These are phyloP conservation scores for Apogon hyalosoma DNA, from an alignment of 2,797 vertebrate genomes.

Conservation along the genomic window DNA sequence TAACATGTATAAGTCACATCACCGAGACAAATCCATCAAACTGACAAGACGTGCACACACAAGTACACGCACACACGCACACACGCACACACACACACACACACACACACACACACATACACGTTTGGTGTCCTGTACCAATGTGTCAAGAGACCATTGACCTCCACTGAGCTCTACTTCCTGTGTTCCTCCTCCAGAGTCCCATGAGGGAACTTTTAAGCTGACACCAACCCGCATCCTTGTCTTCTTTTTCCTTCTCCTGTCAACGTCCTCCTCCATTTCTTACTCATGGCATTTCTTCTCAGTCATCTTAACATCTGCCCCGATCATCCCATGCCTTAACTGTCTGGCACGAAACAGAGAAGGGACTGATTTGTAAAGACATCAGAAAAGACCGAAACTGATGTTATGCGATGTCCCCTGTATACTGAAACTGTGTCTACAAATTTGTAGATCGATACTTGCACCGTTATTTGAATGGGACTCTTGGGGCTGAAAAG, in stretches of 20 bases:
- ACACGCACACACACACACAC: conserved; percentile 20
- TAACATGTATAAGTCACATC: conserved; percentile 48
- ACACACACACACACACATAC: conserved; percentile 37
- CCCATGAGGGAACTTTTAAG: conserved; percentile 50
- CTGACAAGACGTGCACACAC: conserved; percentile 38
- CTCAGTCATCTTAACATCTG: too few relatives aligned
- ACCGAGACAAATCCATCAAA: conserved; percentile 57
- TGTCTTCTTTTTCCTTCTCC: conserved; percentile 42
- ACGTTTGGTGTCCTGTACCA: conserved; percentile 53
- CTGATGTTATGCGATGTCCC: conserved; percentile 1
- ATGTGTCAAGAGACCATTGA: conserved; percentile 73
- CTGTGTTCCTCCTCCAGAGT: conserved; percentile 57
- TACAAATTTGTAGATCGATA: conserved; percentile 1
- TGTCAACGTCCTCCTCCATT: conserved; percentile 52
- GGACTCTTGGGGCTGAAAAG: conserved; percentile 25
- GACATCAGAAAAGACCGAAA: neutral
- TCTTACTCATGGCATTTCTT: conserved; percentile 15
- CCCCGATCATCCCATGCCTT: conserved; percentile 11
- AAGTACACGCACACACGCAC: conserved; percentile 16
- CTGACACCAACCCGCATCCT: conserved; percentile 61
- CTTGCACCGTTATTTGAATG: conserved; percentile 18
- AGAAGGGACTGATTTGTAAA: conserved; percentile 23
- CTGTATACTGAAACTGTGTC: conserved; percentile 14
- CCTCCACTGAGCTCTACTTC: conserved; percentile 72
- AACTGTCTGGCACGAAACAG: conserved; percentile 7